Percentiles rank a stretch among this genome's conserved stretches.
phyloP scores from a whole-genome alignment of 2,888 invertebrate species.

The Drosophila sordidapex region DNA sequence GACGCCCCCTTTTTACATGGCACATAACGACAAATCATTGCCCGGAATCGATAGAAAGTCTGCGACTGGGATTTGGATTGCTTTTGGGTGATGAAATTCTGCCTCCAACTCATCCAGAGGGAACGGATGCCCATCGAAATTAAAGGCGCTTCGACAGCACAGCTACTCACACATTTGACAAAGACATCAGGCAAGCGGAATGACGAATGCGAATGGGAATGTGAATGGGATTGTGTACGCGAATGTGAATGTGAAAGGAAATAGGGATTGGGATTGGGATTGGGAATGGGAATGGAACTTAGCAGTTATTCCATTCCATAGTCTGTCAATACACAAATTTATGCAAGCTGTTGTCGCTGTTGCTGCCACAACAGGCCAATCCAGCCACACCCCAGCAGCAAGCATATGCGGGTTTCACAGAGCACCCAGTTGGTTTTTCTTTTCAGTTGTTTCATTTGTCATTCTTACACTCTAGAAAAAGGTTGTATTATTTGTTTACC shows the following conservation, averaged over 20 bases:
- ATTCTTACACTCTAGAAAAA: constrained; percentile 8
- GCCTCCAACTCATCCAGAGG: not conserved
- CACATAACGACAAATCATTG: constrained; percentile 51
- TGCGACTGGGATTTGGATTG: constrained; percentile 12
- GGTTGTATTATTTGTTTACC: not conserved
- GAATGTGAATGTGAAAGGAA: constrained; percentile 4
- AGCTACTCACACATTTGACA: constrained; percentile 59
- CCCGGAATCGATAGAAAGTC: constrained; percentile 11
- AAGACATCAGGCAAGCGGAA: constrained; percentile 59
- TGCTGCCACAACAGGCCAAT: constrained; percentile 37
- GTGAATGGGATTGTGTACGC: constrained; percentile 12
- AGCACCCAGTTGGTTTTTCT: constrained; percentile 34
- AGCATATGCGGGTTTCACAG: constrained; percentile 61
- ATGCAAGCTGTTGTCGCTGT: constrained; percentile 69
- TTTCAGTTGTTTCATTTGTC: constrained; percentile 32
- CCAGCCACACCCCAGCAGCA: not conserved
- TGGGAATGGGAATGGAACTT: constrained; percentile 41
- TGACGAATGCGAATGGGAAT: constrained; percentile 49
- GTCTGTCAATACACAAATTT: constrained; percentile 75
- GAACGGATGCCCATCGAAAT: constrained; percentile 41
- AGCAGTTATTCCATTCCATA: constrained; percentile 67
- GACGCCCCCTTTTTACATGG: constrained; percentile 32
- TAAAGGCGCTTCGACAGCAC: constrained; percentile 44
- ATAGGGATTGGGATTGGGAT: constrained; percentile 23
- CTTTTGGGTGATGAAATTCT: constrained; percentile 4